Conservation (phyloP, 2,113 vertebrate species). For the Rostratula benghalensis region DNA sequence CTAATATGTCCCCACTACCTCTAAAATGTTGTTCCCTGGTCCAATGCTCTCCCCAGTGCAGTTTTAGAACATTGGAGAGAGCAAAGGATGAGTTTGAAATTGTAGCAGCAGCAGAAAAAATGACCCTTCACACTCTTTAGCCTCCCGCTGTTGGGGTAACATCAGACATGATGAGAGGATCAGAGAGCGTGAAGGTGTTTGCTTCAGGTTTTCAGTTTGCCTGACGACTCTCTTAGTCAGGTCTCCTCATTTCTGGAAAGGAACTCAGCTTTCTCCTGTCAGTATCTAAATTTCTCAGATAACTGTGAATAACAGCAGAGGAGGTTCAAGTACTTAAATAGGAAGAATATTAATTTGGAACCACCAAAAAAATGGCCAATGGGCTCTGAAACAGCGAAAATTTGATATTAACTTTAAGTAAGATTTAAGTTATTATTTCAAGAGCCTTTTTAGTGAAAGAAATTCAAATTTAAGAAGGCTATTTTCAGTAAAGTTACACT, state of each 20-base stretch:
- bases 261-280: not conserved
- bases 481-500: not conserved
- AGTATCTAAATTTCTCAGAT: not conserved
- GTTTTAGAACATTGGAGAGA: not conserved
- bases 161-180: not conserved
- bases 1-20: not conserved
- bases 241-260: not conserved
- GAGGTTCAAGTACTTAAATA: not conserved
- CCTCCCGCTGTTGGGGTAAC: not conserved
- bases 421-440: not conserved
- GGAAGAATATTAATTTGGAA: not conserved
- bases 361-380: not conserved
- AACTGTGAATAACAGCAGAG: not conserved
- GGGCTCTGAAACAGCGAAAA: not conserved
- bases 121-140: not conserved
- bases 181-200: not conserved
- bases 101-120: not conserved
- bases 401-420: not conserved
- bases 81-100: not conserved
- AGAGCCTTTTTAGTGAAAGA: not conserved
- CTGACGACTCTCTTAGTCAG: not conserved
- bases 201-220: not conserved
- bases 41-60: rapidly evolving
- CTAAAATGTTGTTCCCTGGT: not conserved
- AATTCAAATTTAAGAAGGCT: not conserved